Evolutionary conservation across 2,113 vertebrate genomes (phyloP).

Genomic region (Spea bombifrons): DNA sequence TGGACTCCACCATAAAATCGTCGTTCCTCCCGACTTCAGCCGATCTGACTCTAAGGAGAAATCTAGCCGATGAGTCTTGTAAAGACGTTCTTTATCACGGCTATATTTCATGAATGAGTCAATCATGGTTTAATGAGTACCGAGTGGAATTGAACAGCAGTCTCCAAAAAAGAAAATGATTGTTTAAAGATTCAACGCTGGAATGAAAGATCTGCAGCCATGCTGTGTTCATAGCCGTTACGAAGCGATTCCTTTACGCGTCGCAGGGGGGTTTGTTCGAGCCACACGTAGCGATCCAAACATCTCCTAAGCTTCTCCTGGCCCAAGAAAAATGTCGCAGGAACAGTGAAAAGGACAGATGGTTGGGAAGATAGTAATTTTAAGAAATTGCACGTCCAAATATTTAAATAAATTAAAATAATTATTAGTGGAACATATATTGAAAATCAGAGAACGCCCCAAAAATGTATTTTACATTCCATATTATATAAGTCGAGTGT

Average conservation of each 20-base stretch:
- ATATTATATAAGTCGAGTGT: no score
- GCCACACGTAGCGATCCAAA: constrained; percentile 11
- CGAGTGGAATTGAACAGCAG: constrained; percentile 31
- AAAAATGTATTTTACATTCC: no score
- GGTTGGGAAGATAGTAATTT: no score
- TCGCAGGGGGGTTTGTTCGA: constrained; percentile 15
- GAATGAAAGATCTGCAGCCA: constrained; percentile 34
- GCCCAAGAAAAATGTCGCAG: neutral
- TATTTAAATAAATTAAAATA: neutral
- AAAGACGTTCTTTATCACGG: constrained; percentile 33
- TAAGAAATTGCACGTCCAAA: neutral
- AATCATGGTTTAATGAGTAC: constrained; percentile 52
- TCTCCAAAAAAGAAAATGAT: constrained; percentile 43
- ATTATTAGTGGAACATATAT: no score
- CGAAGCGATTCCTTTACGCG: constrained; percentile 28
- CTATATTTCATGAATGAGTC: constrained; percentile 51
- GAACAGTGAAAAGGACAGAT: neutral
- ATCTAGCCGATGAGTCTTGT: constrained; percentile 31
- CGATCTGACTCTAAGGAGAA: constrained; percentile 33
- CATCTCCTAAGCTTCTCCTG: neutral
- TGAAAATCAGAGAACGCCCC: no score
- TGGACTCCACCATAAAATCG: constrained; percentile 27
- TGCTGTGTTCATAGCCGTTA: constrained; percentile 16
- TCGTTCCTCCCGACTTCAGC: constrained; percentile 21
- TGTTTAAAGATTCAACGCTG: constrained; percentile 37